phyloP scores from a whole-genome alignment of 2,888 invertebrate genomes.

The Spilosoma lubricipeda region DNA sequence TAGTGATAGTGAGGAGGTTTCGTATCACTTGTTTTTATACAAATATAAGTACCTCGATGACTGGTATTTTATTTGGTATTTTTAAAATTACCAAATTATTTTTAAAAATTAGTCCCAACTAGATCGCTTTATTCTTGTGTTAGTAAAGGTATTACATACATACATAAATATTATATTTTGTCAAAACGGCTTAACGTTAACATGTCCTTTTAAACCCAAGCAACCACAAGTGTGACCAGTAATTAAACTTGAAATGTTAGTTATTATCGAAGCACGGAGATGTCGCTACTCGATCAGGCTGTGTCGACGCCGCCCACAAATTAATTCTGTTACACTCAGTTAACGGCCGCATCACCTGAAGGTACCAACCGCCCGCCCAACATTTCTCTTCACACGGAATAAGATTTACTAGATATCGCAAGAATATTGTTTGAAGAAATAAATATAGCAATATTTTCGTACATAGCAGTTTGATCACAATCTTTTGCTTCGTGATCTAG shows the following conservation, averaged over 20 bases:
- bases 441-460: too few relatives aligned
- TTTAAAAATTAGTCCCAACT: too few relatives aligned
- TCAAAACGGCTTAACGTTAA: background rate
- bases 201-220: background rate
- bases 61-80: too few relatives aligned
- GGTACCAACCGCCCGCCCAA: constrained; percentile 46
- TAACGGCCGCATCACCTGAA: constrained; percentile 72
- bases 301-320: constrained; percentile 72
- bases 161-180: too few relatives aligned
- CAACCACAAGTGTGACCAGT: background rate
- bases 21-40: too few relatives aligned
- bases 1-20: too few relatives aligned
- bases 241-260: constrained; percentile 15
- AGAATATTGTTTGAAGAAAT: background rate
- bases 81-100: too few relatives aligned
- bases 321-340: constrained; percentile 79
- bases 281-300: constrained; percentile 61
- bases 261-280: constrained; percentile 25
- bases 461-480: too few relatives aligned
- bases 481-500: too few relatives aligned
- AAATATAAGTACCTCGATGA: too few relatives aligned
- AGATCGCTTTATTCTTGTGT: too few relatives aligned
- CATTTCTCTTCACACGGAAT: constrained; percentile 58
- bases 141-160: too few relatives aligned
- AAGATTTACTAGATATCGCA: constrained; percentile 24